A percentile compares a stretch with the other conserved stretches of the same genome.
Evolutionary conservation across 2,797 vertebrate species (phyloP).

Genomic region (Peromyscus aztecus): DNA sequence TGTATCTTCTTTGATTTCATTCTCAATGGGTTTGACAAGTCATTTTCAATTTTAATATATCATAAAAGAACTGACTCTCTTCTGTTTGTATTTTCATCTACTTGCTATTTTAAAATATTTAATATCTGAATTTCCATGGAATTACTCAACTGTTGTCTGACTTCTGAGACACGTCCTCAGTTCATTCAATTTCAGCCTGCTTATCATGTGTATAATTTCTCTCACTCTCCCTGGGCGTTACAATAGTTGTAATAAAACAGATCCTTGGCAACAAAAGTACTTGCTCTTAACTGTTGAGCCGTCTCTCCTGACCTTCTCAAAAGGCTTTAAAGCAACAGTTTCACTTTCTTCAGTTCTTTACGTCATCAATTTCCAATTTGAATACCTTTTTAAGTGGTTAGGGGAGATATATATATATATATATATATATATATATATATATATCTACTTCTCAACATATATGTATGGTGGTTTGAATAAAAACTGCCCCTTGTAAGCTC

Average conservation of each 20-base stretch:
- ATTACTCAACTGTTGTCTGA: not conserved
- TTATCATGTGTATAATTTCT: conserved; percentile 14
- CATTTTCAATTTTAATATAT: not conserved
- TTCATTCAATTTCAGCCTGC: not conserved
- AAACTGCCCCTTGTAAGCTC: not conserved
- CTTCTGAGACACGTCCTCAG: not conserved
- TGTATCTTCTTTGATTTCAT: not conserved
- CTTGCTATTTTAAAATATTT: not conserved
- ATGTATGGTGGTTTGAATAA: not conserved
- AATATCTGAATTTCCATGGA: not conserved
- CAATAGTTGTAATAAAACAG: not conserved
- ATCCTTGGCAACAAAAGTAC: not conserved
- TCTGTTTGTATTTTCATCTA: not conserved
- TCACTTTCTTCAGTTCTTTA: not conserved
- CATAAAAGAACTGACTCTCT: not conserved
- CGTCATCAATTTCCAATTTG: not conserved
- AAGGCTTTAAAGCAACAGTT: not conserved
- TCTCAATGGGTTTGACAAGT: not conserved
- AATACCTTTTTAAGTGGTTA: not conserved
- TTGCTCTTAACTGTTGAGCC: not conserved
- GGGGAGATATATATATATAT: too few relatives aligned
- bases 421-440: too few relatives aligned
- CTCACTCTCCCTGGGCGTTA: not conserved
- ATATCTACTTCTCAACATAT: not conserved
- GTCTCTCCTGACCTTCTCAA: not conserved